A percentile compares a stretch with the other conserved stretches of the same genome.
phyloP scores from a whole-genome alignment of 2,888 invertebrate species.

The Allophyes oxyacanthae region DNA sequence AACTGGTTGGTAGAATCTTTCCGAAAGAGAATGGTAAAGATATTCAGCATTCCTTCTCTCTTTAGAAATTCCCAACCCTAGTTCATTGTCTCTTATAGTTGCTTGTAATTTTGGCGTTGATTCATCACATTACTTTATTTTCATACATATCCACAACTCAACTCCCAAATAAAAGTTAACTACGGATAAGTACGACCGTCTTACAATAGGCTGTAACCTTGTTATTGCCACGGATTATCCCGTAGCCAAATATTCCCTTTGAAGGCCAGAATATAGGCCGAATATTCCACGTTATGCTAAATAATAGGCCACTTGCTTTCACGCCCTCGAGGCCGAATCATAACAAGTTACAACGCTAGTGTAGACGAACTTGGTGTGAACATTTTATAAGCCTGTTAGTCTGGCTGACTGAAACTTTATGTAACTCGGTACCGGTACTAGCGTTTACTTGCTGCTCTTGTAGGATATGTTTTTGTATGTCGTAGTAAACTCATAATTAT shows the following conservation, averaged over 20 bases:
- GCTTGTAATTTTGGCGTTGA: no score
- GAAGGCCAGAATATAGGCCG: conserved; percentile 33
- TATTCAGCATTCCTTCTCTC: no score
- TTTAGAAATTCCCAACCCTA: no score
- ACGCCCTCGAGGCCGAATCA: conserved; percentile 11
- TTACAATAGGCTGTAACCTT: conserved; percentile 17
- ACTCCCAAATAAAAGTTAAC: not conserved
- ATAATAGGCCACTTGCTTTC: conserved; percentile 33
- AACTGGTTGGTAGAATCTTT: no score
- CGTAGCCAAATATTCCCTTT: conserved; percentile 28
- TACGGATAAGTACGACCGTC: conserved; percentile 7
- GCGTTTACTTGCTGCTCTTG: no score
- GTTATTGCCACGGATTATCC: conserved; percentile 36
- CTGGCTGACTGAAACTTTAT: not conserved
- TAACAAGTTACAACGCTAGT: conserved; percentile 12
- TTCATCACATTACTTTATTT: not conserved
- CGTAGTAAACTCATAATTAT: no score
- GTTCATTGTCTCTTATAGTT: no score
- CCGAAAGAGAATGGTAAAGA: no score
- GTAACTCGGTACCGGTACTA: not conserved
- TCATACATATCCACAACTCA: not conserved
- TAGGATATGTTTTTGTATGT: no score
- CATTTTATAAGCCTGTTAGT: conserved; percentile 10
- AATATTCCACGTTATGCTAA: conserved; percentile 43
- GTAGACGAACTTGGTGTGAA: conserved; percentile 16